Conservation (phyloP, 2,113 vertebrate genomes). For the Hiodon tergisus region DNA sequence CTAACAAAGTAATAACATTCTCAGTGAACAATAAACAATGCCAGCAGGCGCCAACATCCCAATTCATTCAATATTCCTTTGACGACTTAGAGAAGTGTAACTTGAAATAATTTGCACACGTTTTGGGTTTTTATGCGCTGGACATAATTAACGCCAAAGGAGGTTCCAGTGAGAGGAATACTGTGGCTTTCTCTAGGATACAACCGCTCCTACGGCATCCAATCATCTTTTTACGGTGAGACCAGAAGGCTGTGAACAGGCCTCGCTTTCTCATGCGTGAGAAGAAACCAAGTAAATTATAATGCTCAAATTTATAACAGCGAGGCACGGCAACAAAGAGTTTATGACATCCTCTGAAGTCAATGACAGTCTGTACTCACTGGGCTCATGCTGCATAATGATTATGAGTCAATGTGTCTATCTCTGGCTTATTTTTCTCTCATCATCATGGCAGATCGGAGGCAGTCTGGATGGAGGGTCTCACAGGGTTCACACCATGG, state of each 20-base stretch:
- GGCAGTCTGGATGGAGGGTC: too few species aligned
- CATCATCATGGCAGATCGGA: background rate
- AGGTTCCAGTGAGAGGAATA: background rate
- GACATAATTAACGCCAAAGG: too few species aligned
- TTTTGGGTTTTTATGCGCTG: background rate
- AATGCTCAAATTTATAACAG: slow-evolving; percentile 2
- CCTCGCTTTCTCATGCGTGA: background rate
- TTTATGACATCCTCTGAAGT: background rate
- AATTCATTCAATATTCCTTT: background rate
- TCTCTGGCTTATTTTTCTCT: background rate
- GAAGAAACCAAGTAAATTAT: background rate
- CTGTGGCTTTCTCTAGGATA: background rate
- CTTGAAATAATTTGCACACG: background rate
- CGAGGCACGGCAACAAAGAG: background rate
- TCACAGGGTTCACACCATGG: background rate
- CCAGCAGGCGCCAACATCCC: background rate
- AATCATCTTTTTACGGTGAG: background rate
- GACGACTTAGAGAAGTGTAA: background rate
- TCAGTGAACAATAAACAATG: background rate
- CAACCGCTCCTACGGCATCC: background rate
- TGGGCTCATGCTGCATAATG: background rate
- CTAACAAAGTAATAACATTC: slow-evolving; percentile 48
- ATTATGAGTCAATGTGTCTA: background rate
- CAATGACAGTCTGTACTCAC: slow-evolving; percentile 4
- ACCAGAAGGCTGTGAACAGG: background rate